These are phyloP conservation scores for Tachystola acroxantha DNA, from an alignment of 2,888 invertebrate genomes.

Conservation along the genomic window DNA sequence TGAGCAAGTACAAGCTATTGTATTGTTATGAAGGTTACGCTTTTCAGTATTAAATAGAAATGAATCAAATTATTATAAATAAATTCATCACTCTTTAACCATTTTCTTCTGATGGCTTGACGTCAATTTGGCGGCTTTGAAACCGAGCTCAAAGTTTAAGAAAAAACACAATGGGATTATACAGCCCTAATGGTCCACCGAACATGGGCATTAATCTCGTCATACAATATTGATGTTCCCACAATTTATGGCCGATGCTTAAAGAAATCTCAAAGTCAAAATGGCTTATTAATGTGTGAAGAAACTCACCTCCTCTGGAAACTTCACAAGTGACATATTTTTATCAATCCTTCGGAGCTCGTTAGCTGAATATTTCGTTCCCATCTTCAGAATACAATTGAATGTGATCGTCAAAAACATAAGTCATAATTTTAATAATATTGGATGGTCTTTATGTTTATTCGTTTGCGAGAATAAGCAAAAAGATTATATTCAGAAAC, in stretches of 20 bases:
- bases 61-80: conserved; percentile 35
- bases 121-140: conserved; percentile 60
- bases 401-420: conserved; percentile 67
- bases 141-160: conserved; percentile 42
- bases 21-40: conserved; percentile 4
- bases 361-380: conserved; percentile 66
- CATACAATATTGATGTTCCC: conserved; percentile 74
- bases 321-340: conserved; percentile 57
- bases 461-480: conserved; percentile 28
- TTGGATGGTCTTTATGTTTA: conserved; percentile 35
- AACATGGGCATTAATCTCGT: conserved; percentile 76
- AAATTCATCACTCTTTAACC: conserved; percentile 51
- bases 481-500: conserved; percentile 40
- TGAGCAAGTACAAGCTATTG: not conserved
- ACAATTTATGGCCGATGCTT: conserved; percentile 67
- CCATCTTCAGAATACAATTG: conserved; percentile 70
- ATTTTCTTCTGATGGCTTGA: conserved; percentile 46
- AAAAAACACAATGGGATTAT: conserved; percentile 74
- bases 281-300: conserved; percentile 74
- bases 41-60: conserved; percentile 8
- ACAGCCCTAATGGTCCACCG: conserved; percentile 66
- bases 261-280: conserved; percentile 68
- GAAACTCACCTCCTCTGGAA: conserved; percentile 61
- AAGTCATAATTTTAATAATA: conserved; percentile 62
- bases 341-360: conserved; percentile 56